Percentiles rank a stretch among this genome's conserved stretches.
Evolutionary conservation across 2,888 invertebrate species (phyloP).

Genomic region (Argyresthia goedartella): DNA sequence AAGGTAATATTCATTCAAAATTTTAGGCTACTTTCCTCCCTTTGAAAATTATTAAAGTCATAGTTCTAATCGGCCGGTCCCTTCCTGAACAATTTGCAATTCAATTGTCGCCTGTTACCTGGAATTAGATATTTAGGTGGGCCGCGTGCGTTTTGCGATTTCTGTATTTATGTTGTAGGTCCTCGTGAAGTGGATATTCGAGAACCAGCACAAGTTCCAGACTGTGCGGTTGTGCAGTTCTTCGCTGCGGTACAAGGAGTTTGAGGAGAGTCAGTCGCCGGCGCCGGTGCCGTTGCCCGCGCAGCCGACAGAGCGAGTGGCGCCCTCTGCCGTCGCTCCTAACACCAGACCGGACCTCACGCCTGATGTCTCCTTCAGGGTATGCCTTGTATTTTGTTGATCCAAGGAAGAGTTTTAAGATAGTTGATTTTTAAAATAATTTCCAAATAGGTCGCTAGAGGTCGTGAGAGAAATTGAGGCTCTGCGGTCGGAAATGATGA

Average conservation of each 20-base stretch:
- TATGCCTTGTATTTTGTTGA: conserved; percentile 20
- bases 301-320: conserved; percentile 17
- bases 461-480: too few relatives aligned
- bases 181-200: conserved; percentile 75
- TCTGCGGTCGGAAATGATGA: too few relatives aligned
- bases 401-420: too few relatives aligned
- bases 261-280: conserved; percentile 42
- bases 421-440: too few relatives aligned
- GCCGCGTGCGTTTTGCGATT: too few relatives aligned
- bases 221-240: conserved; percentile 73
- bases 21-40: too few relatives aligned
- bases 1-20: conserved; percentile 31
- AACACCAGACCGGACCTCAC: conserved; percentile 43
- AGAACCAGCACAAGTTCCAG: conserved; percentile 79
- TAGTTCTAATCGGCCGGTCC: too few relatives aligned
- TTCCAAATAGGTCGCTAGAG: too few relatives aligned
- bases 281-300: conserved; percentile 17
- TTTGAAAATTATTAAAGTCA: too few relatives aligned
- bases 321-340: conserved; percentile 16
- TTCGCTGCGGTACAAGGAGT: conserved; percentile 57
- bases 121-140: too few relatives aligned
- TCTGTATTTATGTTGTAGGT: conserved; percentile 34
- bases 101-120: too few relatives aligned
- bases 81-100: too few relatives aligned
- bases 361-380: conserved; percentile 70